Conservation (phyloP, 1,140 invertebrate genomes). For the Diorhabda sublineata region DNA sequence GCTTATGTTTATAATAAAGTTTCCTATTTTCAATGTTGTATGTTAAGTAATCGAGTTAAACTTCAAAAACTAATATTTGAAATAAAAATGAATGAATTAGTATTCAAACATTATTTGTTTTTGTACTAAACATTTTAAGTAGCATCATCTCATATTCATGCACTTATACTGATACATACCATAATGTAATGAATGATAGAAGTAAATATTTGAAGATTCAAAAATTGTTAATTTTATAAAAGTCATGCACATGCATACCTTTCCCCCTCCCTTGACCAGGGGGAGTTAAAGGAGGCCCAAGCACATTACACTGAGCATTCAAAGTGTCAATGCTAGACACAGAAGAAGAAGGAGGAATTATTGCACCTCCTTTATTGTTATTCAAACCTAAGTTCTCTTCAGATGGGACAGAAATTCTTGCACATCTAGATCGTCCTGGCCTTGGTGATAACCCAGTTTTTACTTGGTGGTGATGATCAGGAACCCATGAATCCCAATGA, state of each 20-base stretch:
- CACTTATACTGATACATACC: neutral
- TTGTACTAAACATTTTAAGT: too few species aligned
- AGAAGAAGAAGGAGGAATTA: conserved; percentile 43
- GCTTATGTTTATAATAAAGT: too few species aligned
- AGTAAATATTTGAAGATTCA: too few species aligned
- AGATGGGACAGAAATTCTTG: conserved; percentile 56
- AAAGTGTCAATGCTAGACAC: conserved; percentile 46
- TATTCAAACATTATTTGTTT: too few species aligned
- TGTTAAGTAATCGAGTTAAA: too few species aligned
- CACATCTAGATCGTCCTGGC: conserved; percentile 50
- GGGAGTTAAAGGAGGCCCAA: conserved; percentile 41
- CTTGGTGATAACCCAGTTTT: conserved; percentile 56
- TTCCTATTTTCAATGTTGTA: too few species aligned
- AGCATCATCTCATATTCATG: neutral
- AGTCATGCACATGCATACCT: conserved; percentile 36
- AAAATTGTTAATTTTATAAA: too few species aligned
- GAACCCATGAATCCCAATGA: conserved; percentile 87
- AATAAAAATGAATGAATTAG: too few species aligned
- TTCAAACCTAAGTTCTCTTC: conserved; percentile 57
- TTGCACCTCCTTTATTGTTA: conserved; percentile 44
- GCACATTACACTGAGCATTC: conserved; percentile 38
- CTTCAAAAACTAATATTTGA: too few species aligned
- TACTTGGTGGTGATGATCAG: conserved; percentile 52
- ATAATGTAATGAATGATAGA: neutral
- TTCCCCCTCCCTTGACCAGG: conserved; percentile 42